These are phyloP conservation scores for Xiphorhynchus erythropygius DNA, from an alignment of 2,797 vertebrate species.

Conservation along the genomic window DNA sequence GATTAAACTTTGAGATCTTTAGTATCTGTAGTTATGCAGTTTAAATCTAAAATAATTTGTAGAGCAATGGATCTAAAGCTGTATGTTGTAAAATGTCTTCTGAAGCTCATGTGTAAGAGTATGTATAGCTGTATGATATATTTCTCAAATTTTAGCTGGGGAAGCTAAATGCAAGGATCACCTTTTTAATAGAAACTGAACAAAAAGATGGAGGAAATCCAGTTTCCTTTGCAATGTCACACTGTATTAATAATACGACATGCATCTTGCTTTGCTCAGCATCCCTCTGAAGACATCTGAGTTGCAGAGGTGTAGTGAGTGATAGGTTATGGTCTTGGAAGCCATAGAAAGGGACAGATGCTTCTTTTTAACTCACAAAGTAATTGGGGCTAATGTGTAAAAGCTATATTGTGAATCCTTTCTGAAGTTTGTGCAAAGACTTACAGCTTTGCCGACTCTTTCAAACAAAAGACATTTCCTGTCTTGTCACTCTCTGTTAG, in stretches of 20 bases:
- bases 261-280: not conserved
- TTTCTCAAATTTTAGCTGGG: not conserved
- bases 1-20: not conserved
- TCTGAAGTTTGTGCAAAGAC: not conserved
- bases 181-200: not conserved
- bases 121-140: not conserved
- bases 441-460: not conserved
- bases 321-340: not conserved
- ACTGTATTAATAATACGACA: not conserved
- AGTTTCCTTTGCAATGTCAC: not conserved
- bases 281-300: not conserved
- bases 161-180: not conserved
- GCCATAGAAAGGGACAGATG: not conserved
- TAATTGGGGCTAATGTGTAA: not conserved
- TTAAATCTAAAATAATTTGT: not conserved
- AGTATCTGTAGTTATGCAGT: fast-evolving
- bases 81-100: not conserved
- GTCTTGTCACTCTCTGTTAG: not conserved
- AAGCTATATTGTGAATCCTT: not conserved
- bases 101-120: not conserved
- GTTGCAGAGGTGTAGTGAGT: fast-evolving
- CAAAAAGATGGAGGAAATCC: not conserved
- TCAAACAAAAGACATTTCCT: not conserved
- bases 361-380: not conserved
- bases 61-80: not conserved